These are phyloP conservation scores for Daphoenositta chrysoptera DNA, from an alignment of 2,113 vertebrate species.

Conservation along the genomic window DNA sequence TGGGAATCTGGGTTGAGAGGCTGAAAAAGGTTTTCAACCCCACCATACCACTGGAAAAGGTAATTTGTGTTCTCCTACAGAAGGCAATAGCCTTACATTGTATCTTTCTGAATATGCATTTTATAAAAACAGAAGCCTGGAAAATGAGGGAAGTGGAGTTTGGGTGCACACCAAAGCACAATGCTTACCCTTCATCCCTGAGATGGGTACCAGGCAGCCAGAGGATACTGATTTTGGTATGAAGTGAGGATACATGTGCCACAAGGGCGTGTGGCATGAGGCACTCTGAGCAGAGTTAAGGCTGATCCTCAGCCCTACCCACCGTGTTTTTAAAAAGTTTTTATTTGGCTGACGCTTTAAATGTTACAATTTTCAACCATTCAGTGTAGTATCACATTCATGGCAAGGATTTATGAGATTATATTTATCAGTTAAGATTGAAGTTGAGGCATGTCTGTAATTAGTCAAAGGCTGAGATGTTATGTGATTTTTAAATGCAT, in stretches of 20 bases:
- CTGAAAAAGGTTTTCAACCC: not conserved
- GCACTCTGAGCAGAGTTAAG: not conserved
- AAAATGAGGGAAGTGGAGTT: not conserved
- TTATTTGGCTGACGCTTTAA: not conserved
- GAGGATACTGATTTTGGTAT: fast-evolving
- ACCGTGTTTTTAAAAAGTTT: not conserved
- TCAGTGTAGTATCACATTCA: not conserved
- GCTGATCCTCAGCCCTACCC: not conserved
- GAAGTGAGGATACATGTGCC: not conserved
- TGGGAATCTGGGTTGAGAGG: not conserved
- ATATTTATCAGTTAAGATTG: not conserved
- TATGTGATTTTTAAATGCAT: not conserved
- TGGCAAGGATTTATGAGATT: not conserved
- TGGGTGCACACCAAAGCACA: not conserved
- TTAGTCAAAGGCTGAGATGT: not conserved
- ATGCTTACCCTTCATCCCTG: not conserved
- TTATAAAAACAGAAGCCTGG: not conserved
- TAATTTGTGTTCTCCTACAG: not conserved
- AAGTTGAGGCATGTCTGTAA: not conserved
- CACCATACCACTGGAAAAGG: fast-evolving
- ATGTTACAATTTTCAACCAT: not conserved
- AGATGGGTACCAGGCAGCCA: not conserved
- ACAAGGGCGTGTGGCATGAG: not conserved
- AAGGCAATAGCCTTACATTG: not conserved
- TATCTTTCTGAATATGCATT: not conserved